Evolutionary conservation across 2,797 vertebrate genomes (phyloP), one percentile per base, ranked within the genome.

Genomic region (Paratrypauchen microcephalus): DNA sequence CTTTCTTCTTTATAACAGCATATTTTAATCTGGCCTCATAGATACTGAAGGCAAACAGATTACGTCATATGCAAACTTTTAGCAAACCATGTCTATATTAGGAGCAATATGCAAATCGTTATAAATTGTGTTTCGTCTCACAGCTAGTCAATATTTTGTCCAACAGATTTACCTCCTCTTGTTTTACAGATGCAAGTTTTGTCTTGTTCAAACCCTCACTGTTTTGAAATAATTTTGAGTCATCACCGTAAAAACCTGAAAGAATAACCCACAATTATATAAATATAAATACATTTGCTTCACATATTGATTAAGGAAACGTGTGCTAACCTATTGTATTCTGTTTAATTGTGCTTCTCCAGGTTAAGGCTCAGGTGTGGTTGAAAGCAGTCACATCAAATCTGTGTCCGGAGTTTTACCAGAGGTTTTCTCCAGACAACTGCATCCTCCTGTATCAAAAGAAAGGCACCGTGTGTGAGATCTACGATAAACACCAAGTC

Each of bases 361-460:
- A 92, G 91, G 96, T 99, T 90, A 98, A 97, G 88, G 92, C 95
- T 54, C 97, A 98, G 79, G 86, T 98, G 76, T 99, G 97, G 97
- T 92, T 98, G 89, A 95, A 94, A 71, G 96, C 95, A 0, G 92
- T 98, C 81, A 94, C 96, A 32, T 93, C 83, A 0, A 97, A 95
- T 69, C 85, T 93, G 63, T 93, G 90, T 16, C 91, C 95, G 0
- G 97, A 98, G 69, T 98, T 97, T 91, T 99, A 97, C 84, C 96
- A 96, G 77, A 82, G 93, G 0, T 93, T 93, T 32, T 94, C 94
- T 1, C 96, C 97, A 0, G 96, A 99, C 77, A 94, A 96, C 36
- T 99, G 97, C 89, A 93, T 96, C 73, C 92, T 99, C 70, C 95
- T 96, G 54, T 99, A 99, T 86, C 96, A 98, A 90, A 99, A 99